phyloP scores from a whole-genome alignment of 2,888 invertebrate species.

The Adelphocoris suturalis region DNA sequence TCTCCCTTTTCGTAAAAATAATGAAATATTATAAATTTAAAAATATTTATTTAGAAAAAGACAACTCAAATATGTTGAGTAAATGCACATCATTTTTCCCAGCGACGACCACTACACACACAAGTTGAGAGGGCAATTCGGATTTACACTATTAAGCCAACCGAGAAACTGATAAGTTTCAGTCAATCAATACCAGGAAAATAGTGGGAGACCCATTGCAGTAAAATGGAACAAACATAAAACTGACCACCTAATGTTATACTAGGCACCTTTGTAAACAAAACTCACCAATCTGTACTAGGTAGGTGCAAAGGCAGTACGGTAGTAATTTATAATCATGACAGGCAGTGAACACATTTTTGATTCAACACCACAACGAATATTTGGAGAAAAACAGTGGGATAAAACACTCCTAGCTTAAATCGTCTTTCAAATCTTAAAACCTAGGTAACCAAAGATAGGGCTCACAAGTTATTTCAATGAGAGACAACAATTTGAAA shows the following conservation, averaged over 20 bases:
- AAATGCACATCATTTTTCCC: too few relatives aligned
- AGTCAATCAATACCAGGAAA: background rate
- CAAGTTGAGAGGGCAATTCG: too few relatives aligned
- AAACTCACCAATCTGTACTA: conserved; percentile 17
- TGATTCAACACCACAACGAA: conserved; percentile 34
- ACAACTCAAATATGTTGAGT: too few relatives aligned
- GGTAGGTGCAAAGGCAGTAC: conserved; percentile 66
- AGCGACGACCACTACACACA: too few relatives aligned
- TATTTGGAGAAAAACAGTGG: conserved; percentile 20
- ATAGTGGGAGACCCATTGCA: background rate
- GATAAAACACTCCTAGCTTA: background rate
- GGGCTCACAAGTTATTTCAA: background rate
- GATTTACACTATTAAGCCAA: too few relatives aligned
- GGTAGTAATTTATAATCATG: conserved; percentile 52
- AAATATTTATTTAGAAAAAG: too few relatives aligned
- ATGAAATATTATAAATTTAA: too few relatives aligned
- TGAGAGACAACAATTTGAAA: background rate
- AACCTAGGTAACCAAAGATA: conserved; percentile 4
- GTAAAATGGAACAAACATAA: background rate
- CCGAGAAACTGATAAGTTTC: too few relatives aligned
- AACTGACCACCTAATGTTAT: background rate
- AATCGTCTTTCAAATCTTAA: background rate
- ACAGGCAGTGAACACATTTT: conserved; percentile 56
- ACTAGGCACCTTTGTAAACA: conserved; percentile 34
- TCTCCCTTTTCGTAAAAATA: too few relatives aligned